Evolutionary conservation across 2,113 vertebrate species (phyloP), one percentile per base, ranked within the genome.

Genomic region (Peromyscus polionotus): DNA sequence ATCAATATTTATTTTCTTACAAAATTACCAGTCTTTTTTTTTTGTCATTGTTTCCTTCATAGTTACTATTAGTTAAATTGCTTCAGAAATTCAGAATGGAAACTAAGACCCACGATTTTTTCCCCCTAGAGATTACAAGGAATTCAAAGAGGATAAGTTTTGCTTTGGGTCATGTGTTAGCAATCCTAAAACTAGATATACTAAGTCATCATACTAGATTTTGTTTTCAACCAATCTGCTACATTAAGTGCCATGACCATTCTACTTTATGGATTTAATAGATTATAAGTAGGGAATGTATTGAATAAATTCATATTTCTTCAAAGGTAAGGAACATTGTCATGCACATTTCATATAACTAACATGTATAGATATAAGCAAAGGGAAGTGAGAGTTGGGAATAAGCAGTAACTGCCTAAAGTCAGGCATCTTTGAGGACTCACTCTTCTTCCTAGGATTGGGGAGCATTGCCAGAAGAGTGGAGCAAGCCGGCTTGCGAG

Each of bases 1-100:
- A 67, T n/a, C 65, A 59, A 90, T 91, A 91, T 91, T 31, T 88
- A 91, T 89, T 94, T 96, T 83, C 65, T 92, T 92, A 75, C 42
- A 4, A 6, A 86, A 75, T 26, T 89, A 61, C 6, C 16, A 86
- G 61, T 48, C 1, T 68, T 61, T 76, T 93, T 7, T 7, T 76
- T 93, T 7, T 7, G 88, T 13, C 11, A 81, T 75, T 20, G 10
- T 13, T 67, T 39, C 33, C 33, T 61, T 45, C 54, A 59, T 61
- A 68, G 6, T 67, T 81, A 16, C 19, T 63, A 39, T 75, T 68
- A 31, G 3, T 57, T 5, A 72, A 92, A 75, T 77, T 83, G 77
- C 65, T 89, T 91, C n/a, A 90, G 11, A 96, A 95, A 93, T 93
- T 22, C 5, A n/a, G 26, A 14, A 61, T 45, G 3, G 3, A 80